These are phyloP conservation scores for Neoscelio sp. DNA, from an alignment of 2,888 invertebrate species.

Conservation along the genomic window DNA sequence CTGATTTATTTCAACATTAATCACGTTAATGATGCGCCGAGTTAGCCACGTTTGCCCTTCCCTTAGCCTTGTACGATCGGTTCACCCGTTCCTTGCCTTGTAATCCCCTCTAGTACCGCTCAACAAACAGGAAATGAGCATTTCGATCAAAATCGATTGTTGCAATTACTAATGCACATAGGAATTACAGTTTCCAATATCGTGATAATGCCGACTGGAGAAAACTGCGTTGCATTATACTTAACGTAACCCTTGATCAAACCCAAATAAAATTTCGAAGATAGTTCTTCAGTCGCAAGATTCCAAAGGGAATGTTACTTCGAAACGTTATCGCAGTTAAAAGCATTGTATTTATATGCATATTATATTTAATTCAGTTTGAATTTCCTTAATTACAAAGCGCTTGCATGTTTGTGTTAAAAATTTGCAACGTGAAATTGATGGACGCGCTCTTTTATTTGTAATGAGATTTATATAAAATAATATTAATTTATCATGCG, in stretches of 20 bases:
- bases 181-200: constrained; percentile 63
- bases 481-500: constrained; percentile 4
- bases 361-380: too few species aligned
- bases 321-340: too few species aligned
- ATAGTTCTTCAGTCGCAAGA: too few species aligned
- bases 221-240: constrained; percentile 12
- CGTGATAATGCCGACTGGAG: constrained; percentile 14
- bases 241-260: too few species aligned
- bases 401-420: too few species aligned
- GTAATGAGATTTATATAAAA: too few species aligned
- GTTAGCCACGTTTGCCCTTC: constrained; percentile 76
- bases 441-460: too few species aligned
- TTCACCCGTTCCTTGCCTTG: constrained; percentile 73
- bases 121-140: constrained; percentile 81
- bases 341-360: too few species aligned
- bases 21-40: constrained; percentile 82
- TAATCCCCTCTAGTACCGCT: constrained; percentile 72
- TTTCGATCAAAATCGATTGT: constrained; percentile 82
- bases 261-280: too few species aligned
- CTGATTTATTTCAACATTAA: constrained; percentile 83
- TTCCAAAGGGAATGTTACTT: too few species aligned
- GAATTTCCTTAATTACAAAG: too few species aligned
- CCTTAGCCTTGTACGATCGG: constrained; percentile 73
- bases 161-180: constrained; percentile 78
- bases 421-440: too few species aligned